Base-by-base conservation (phyloP, 2,797 vertebrate species). In the Rhinella marina region DNA sequence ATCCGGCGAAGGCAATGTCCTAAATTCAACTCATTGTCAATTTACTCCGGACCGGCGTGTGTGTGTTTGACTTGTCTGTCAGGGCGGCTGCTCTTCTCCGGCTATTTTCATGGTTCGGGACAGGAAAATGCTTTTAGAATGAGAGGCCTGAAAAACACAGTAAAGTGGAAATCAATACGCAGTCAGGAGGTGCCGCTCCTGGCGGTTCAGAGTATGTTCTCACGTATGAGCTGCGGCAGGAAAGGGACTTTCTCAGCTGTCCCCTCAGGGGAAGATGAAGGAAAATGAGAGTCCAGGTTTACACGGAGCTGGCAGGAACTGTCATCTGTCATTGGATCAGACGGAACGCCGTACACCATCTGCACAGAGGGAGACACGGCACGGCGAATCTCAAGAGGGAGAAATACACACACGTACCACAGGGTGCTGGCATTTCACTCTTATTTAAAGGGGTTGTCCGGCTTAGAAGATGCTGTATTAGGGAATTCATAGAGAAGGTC, bases 131-230 rank as follows among this genome's bases (percentile, higher is more conserved):
- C 84, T 87, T 76, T 0, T 84, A 84, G 57, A 80, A 85, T 50
- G 19, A 59, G 73, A 87, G 87, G 90, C 88, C 86, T 87, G 72
- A 90, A 88, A 88, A 85, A 68, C 66, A 66, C 78, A 25, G 78
- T 78, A 86, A 91, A 91, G 86, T 84, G 87, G 83, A 92, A 92
- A 92, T 91, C 90, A 89, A 86, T 91, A 90, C 86, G 83, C 72
- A 90, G 89, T 85, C 87, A 84, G 90, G 90, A 91, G 66, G 85
- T 86, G 90, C 89, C 27, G 62, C 90, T 90, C 54, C 73, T 81
- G 57, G 73, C 88, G 86, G 52, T 64, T 90, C 57, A 75, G 73
- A 81, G 27, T 64, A 61, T 21, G 82, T 88, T 91, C 91, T 90
- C 7, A 0, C 1, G 6, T 62, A 75, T 66, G 68, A n/a, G 4